phyloP scores from a whole-genome alignment of 2,113 vertebrate species.

The Riparia riparia region DNA sequence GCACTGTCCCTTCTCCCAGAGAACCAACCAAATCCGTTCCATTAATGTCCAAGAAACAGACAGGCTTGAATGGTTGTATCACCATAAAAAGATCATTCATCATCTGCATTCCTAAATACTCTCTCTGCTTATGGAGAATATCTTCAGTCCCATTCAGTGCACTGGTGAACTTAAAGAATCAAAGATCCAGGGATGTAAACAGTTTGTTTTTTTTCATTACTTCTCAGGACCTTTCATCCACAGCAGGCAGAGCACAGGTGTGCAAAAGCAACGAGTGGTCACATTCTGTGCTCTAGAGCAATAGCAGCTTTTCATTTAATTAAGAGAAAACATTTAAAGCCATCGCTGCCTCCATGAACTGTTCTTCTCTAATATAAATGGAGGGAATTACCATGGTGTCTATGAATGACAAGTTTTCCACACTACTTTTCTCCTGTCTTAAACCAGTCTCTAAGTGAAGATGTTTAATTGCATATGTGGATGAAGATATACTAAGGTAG shows the following conservation, averaged over 20 bases:
- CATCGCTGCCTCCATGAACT: not conserved
- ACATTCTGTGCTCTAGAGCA: not conserved
- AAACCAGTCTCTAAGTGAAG: not conserved
- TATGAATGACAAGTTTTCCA: not conserved
- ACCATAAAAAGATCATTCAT: not conserved
- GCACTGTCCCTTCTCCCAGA: not conserved
- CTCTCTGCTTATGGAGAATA: not conserved
- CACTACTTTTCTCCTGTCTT: not conserved
- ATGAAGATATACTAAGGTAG: not conserved
- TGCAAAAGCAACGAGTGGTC: not conserved
- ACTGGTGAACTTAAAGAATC: not conserved
- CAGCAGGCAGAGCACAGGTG: not conserved
- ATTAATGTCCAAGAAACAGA: not conserved
- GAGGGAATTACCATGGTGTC: not conserved
- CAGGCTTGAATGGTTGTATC: not conserved
- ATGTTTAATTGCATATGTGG: not conserved
- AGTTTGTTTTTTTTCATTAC: not conserved
- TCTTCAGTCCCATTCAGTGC: not conserved
- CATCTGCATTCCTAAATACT: not conserved
- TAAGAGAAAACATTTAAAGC: not conserved
- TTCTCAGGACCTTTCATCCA: not conserved
- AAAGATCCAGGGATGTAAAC: not conserved
- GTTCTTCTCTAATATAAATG: not conserved
- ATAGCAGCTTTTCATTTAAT: not conserved
- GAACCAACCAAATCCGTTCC: not conserved